Base-by-base conservation (phyloP, 2,888 invertebrate species). In the Drosophila percnosoma region DNA sequence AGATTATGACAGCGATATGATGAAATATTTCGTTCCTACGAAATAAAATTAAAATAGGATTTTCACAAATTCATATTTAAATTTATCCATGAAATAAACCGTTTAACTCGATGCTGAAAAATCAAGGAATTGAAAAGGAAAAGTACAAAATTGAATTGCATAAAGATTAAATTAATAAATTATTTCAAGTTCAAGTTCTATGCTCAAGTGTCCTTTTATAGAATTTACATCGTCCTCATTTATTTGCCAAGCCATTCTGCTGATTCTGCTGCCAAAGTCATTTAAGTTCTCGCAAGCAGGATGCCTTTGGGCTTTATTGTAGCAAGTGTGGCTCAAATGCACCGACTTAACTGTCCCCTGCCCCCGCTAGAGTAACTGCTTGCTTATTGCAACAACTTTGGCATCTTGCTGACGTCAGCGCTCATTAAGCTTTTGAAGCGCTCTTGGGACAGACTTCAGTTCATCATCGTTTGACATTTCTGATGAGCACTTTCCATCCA, bases 371-470 rank as follows among this genome's bases (percentile, higher is more conserved):
- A 7, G 15, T 21, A 29, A 5, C 24, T 33, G n/a, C 18, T 49
- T 40, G 45, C 51, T 40, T 52, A 62, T 61, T 61, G 71, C 31
- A 5, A 66, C 80, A 80, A 64, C 69, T 80, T 77, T 57, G 59
- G 24, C 64, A 69, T 53, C 48, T 60, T 68, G 68, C 48, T 64
- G 60, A 73, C 78, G 76, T 68, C 73, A 60, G 65, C 54, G 59
- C 68, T 81, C 81, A 79, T 79, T 80, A 79, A 69, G 73, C 64
- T 69, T 69, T 58, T 51, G 34, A 61, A 52, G 48, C n/a, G 57
- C 21, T 31, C n/a, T n/a, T 40, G 45, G 29, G 34, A 51, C 4
- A 27, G 34, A 27, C 48, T 40, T 36, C 29, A 18, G 45, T 34
- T 48, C 48, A 55, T 48, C 59, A 36, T n/a, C 13, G 33, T 42